Percentiles rank a stretch among this genome's conserved stretches.
These are phyloP conservation scores for Paratilapia polleni DNA, from an alignment of 2,113 vertebrate species.

Conservation along the genomic window DNA sequence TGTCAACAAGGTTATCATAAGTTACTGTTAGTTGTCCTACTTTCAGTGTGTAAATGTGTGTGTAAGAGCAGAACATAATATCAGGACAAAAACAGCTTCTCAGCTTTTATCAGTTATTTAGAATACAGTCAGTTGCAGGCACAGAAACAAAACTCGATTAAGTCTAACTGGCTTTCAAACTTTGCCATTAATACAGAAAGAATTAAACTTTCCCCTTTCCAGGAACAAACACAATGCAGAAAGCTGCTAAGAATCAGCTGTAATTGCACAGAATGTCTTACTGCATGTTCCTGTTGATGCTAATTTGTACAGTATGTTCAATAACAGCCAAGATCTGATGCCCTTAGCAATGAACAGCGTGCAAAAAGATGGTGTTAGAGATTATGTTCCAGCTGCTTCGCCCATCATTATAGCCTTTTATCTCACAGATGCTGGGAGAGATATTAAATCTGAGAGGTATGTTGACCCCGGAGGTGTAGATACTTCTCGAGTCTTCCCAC, in stretches of 20 bases:
- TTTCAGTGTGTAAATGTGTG: neutral
- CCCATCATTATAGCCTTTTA: slow-evolving; percentile 53
- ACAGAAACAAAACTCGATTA: neutral
- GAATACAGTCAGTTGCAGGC: neutral
- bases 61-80: neutral
- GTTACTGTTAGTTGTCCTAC: neutral
- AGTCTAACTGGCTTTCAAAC: neutral
- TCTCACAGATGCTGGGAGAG: slow-evolving; percentile 32
- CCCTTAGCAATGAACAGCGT: slow-evolving; percentile 19
- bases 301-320: slow-evolving; percentile 45
- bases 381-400: slow-evolving; percentile 53
- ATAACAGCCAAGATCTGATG: slow-evolving; percentile 2
- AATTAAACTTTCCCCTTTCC: neutral
- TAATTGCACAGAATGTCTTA: neutral
- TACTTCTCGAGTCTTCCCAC: neutral
- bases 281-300: neutral
- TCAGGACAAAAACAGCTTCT: neutral
- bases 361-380: slow-evolving; percentile 29
- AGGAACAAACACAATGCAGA: neutral
- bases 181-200: neutral
- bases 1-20: neutral
- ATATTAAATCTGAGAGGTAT: slow-evolving; percentile 47
- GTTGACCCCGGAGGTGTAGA: slow-evolving; percentile 23
- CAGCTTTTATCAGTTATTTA: neutral
- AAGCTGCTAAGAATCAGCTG: neutral